Evolutionary conservation across 1,140 invertebrate species (phyloP).

Genomic region (Trichogramma pretiosum): DNA sequence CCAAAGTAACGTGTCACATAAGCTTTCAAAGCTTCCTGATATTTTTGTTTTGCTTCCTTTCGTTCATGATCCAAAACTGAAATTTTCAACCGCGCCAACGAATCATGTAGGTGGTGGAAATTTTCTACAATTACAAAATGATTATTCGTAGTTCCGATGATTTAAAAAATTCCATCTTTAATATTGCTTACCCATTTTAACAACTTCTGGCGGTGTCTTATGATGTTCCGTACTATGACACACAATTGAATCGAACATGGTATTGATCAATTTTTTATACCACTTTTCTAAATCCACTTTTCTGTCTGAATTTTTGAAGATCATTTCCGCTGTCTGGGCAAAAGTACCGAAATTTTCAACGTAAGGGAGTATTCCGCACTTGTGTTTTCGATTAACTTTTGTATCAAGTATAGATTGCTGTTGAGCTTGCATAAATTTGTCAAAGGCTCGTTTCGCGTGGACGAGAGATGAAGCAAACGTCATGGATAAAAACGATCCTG

Average conservation of each 20-base stretch:
- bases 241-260: constrained; percentile 80
- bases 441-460: constrained; percentile 90
- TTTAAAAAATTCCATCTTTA: background rate
- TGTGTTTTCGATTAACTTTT: constrained; percentile 60
- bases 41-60: constrained; percentile 86
- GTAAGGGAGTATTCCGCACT: constrained; percentile 88
- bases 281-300: constrained; percentile 94
- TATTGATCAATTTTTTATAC: constrained; percentile 74
- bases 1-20: constrained; percentile 95
- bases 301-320: constrained; percentile 80
- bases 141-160: constrained; percentile 3
- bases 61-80: constrained; percentile 75
- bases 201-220: constrained; percentile 88
- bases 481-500: constrained; percentile 84
- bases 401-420: constrained; percentile 74
- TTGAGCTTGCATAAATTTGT: constrained; percentile 84
- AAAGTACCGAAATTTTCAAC: constrained; percentile 86
- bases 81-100: constrained; percentile 86
- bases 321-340: constrained; percentile 74
- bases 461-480: constrained; percentile 81
- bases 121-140: constrained; percentile 67
- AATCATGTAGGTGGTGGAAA: constrained; percentile 86
- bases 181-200: constrained; percentile 70
- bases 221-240: constrained; percentile 76
- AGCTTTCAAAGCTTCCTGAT: constrained; percentile 78